Conservation (phyloP, 1,140 invertebrate species). For the Drosophila pseudoobscura region DNA sequence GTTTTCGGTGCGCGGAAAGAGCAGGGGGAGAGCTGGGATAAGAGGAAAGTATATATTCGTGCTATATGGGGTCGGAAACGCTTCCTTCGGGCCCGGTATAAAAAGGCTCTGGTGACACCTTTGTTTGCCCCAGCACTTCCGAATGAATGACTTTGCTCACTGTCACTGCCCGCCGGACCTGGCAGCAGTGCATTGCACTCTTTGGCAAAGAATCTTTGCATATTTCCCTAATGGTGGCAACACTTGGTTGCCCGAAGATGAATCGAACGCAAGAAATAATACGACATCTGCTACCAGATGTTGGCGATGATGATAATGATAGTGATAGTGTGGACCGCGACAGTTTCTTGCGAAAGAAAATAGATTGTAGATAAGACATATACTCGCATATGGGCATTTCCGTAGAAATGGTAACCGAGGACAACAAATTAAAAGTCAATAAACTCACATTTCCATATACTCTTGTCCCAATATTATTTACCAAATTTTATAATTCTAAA, state of each 20-base stretch:
- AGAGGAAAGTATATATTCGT: too few relatives aligned
- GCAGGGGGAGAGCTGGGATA: neutral
- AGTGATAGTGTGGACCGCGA: conserved; percentile 9
- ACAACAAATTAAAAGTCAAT: too few relatives aligned
- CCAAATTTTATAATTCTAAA: too few relatives aligned
- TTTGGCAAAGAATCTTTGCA: conserved; percentile 12
- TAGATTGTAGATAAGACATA: neutral
- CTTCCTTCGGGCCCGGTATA: neutral
- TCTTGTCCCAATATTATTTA: too few relatives aligned
- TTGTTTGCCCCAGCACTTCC: conserved; percentile 49
- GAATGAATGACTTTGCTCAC: conserved; percentile 33
- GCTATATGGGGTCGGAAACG: neutral
- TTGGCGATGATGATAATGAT: neutral
- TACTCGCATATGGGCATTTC: too few relatives aligned
- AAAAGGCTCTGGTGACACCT: neutral
- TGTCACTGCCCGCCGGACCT: conserved; percentile 9
- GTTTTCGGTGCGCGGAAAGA: conserved; percentile 7
- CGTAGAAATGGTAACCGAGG: too few relatives aligned
- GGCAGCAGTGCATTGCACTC: conserved; percentile 59
- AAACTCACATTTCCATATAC: too few relatives aligned
- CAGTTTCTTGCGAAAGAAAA: conserved; percentile 32
- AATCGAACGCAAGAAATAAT: conserved; percentile 39
- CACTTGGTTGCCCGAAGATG: conserved; percentile 18
- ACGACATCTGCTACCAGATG: conserved; percentile 20
- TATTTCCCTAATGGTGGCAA: conserved; percentile 43